These are phyloP conservation scores for Cotesia chilonis DNA, from an alignment of 1,140 invertebrate species.

Conservation along the genomic window DNA sequence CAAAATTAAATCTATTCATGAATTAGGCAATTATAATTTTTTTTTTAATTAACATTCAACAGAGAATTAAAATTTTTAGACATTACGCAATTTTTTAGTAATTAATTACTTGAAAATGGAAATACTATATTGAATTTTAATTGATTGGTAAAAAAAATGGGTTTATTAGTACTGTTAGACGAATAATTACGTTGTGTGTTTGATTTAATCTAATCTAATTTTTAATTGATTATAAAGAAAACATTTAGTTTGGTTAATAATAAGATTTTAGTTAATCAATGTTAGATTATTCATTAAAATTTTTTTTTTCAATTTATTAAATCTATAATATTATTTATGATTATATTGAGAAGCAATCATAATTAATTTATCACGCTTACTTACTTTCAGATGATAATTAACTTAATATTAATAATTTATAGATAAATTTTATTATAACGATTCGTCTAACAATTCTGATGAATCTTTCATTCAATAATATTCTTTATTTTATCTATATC, in stretches of 20 bases:
- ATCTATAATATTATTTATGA: background rate
- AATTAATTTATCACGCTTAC: conserved; percentile 16
- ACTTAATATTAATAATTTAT: conserved; percentile 29
- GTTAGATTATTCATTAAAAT: conserved; percentile 12
- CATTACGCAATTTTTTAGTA: background rate
- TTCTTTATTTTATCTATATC: conserved; percentile 7
- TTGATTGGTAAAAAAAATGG: conserved; percentile 4
- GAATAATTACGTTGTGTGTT: conserved; percentile 46
- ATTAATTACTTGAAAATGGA: background rate
- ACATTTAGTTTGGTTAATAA: too few species aligned
- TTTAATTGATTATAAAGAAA: too few species aligned
- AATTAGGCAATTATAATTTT: conserved; percentile 5
- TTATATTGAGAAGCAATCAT: conserved; percentile 5
- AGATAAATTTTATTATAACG: conserved; percentile 44
- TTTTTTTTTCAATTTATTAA: background rate
- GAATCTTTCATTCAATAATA: conserved; percentile 10
- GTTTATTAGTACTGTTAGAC: conserved; percentile 61
- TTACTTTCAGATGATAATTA: conserved; percentile 15
- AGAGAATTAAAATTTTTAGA: background rate
- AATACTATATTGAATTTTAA: conserved; percentile 6
- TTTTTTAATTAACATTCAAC: background rate
- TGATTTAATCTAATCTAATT: too few species aligned
- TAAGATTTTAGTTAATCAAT: too few species aligned
- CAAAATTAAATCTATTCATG: background rate
- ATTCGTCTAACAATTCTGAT: conserved; percentile 65